Conservation (phyloP, 2,797 vertebrate genomes). For the Dallia pectoralis region DNA sequence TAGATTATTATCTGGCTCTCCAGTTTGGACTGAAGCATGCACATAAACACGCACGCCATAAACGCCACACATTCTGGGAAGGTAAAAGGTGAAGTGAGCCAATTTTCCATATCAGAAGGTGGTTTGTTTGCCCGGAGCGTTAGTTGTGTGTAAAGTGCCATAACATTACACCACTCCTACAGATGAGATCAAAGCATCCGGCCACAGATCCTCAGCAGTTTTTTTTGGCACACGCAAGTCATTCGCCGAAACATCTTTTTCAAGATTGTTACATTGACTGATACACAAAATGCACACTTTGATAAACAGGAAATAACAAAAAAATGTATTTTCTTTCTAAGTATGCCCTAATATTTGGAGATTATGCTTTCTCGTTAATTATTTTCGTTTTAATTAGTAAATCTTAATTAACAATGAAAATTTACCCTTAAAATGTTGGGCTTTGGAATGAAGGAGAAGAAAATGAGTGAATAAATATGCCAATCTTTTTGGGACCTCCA, state of each 20-base stretch:
- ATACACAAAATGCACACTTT: conserved; percentile 74
- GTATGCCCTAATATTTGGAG: conserved; percentile 89
- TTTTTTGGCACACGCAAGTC: conserved; percentile 68
- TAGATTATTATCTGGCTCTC: conserved; percentile 53
- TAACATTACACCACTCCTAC: conserved; percentile 75
- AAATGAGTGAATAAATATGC: conserved; percentile 97
- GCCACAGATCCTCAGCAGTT: conserved; percentile 65
- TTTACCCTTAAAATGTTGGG: conserved; percentile 95
- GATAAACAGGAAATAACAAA: conserved; percentile 79
- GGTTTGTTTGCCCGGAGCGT: conserved; percentile 71
- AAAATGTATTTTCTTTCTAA: conserved; percentile 88
- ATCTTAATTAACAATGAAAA: conserved; percentile 99
- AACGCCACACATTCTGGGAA: conserved; percentile 55
- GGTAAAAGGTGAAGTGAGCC: conserved; percentile 70
- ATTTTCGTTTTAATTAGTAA: conserved; percentile 99
- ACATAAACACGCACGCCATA: conserved; percentile 16
- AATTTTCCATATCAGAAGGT: conserved; percentile 72
- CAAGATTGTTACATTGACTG: conserved; percentile 71
- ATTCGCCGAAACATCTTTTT: conserved; percentile 71
- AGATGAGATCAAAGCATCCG: conserved; percentile 78
- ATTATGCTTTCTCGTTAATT: conserved; percentile 95
- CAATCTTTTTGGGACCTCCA: conserved; percentile 97
- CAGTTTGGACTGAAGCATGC: conserved; percentile 22
- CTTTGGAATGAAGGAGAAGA: conserved; percentile 76
- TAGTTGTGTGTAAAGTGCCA: conserved; percentile 73